Conservation (phyloP, 2,888 invertebrate genomes). For the Nesidiocoris tenuis region DNA sequence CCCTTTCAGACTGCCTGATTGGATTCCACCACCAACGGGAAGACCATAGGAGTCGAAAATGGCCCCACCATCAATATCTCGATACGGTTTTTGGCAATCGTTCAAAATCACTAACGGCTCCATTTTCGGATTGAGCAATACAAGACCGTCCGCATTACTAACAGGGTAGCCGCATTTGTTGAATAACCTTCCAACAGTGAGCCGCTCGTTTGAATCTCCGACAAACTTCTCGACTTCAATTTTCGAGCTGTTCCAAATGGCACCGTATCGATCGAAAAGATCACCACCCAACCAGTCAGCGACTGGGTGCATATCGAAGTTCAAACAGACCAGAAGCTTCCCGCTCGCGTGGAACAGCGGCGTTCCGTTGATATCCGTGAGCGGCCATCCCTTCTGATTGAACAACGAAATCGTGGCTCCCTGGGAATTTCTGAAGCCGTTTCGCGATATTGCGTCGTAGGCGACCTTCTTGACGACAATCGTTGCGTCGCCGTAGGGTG, state of each 20-base stretch:
- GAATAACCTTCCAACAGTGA: constrained; percentile 10
- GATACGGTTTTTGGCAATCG: constrained; percentile 5
- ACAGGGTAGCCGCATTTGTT: constrained; percentile 45
- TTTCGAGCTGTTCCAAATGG: background rate
- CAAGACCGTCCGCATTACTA: constrained; percentile 40
- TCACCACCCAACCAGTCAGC: constrained; percentile 29
- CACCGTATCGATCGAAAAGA: constrained; percentile 40
- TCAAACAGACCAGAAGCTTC: constrained; percentile 32
- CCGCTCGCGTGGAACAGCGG: constrained; percentile 43
- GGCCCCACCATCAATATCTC: constrained; percentile 35
- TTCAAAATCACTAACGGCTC: constrained; percentile 39
- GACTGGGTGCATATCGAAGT: constrained; percentile 40
- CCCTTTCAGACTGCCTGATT: constrained; percentile 7
- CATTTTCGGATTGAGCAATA: constrained; percentile 38
- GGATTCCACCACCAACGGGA: constrained; percentile 20
- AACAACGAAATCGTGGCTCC: constrained; percentile 42
- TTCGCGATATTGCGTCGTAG: constrained; percentile 33
- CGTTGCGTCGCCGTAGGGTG: background rate
- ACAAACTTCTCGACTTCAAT: background rate
- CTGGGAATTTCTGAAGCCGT: constrained; percentile 32
- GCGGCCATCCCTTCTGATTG: constrained; percentile 40
- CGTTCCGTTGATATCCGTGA: constrained; percentile 42
- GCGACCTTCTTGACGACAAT: constrained; percentile 38
- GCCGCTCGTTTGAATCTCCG: background rate
- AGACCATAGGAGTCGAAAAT: constrained; percentile 44